These are phyloP conservation scores for Chironomus tentans DNA, from an alignment of 2,888 invertebrate species.

Conservation along the genomic window DNA sequence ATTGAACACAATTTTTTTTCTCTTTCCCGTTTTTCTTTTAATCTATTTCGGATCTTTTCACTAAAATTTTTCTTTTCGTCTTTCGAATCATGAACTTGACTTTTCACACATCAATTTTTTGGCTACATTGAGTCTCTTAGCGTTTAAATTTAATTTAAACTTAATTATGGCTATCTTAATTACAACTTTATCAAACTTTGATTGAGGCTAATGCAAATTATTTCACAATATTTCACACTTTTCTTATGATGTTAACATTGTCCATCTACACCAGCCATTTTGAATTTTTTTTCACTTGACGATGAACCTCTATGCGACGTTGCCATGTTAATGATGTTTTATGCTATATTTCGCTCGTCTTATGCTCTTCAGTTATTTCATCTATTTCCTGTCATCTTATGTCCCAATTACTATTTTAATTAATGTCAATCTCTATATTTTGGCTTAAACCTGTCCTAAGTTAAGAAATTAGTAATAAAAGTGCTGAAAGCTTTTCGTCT, in stretches of 20 bases:
- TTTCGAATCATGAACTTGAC: constrained; percentile 23
- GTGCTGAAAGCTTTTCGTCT: not conserved
- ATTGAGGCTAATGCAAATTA: constrained; percentile 16
- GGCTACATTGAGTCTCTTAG: constrained; percentile 15
- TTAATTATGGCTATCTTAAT: constrained; percentile 13
- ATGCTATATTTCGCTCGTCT: not conserved
- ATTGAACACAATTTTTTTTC: constrained; percentile 25
- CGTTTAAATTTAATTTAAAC: constrained; percentile 17
- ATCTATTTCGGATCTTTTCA: not conserved
- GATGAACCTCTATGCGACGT: constrained; percentile 14
- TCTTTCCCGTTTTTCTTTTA: not conserved
- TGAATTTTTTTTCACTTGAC: constrained; percentile 26
- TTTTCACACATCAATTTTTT: constrained; percentile 22
- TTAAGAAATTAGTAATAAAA: not conserved
- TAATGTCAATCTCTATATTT: no score
- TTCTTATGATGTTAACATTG: constrained; percentile 27
- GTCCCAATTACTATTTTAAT: not conserved
- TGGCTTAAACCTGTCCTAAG: no score
- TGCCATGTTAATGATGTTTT: constrained; percentile 21
- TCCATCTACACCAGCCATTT: constrained; percentile 26
- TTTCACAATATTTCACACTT: constrained; percentile 21
- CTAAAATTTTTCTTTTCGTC: constrained; percentile 10
- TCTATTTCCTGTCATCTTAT: not conserved
- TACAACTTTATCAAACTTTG: constrained; percentile 15
- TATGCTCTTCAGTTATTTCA: not conserved